Conservation (phyloP, 2,113 vertebrate species). For the Sinocyclocheilus anshuiensis region DNA sequence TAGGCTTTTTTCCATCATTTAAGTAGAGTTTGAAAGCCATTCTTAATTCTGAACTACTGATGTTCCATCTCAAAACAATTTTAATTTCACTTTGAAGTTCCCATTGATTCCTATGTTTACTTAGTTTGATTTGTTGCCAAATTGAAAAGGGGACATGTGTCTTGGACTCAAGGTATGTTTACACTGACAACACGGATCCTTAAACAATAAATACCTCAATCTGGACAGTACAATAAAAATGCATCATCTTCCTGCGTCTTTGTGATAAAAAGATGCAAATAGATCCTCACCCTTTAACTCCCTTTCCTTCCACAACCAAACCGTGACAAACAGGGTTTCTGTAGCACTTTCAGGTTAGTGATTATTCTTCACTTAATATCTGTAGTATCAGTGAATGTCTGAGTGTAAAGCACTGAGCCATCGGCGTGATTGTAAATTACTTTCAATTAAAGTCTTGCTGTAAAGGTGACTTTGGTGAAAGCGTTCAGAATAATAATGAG, state of each 20-base stretch:
- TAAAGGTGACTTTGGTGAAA: conserved; percentile 18
- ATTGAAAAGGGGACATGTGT: too few relatives aligned
- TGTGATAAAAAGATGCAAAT: neutral
- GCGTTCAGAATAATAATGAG: neutral
- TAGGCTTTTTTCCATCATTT: neutral
- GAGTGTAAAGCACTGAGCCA: neutral
- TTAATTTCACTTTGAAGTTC: neutral
- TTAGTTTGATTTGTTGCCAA: neutral
- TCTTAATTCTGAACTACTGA: neutral
- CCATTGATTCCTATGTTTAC: neutral
- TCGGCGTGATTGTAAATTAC: conserved; percentile 27
- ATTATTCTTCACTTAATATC: too few relatives aligned
- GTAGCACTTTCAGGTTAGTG: neutral
- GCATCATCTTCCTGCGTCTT: neutral
- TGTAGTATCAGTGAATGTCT: neutral
- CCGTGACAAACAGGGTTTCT: neutral
- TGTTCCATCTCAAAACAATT: neutral
- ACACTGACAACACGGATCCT: too few relatives aligned
- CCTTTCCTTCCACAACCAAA: neutral
- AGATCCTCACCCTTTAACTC: conserved; percentile 5
- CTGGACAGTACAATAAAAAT: neutral
- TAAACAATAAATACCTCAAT: too few relatives aligned
- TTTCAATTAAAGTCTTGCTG: conserved; percentile 31
- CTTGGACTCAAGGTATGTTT: too few relatives aligned
- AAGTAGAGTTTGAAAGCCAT: neutral